Evolutionary conservation across 2,113 vertebrate genomes (phyloP).

Genomic region (Labeo rohita): DNA sequence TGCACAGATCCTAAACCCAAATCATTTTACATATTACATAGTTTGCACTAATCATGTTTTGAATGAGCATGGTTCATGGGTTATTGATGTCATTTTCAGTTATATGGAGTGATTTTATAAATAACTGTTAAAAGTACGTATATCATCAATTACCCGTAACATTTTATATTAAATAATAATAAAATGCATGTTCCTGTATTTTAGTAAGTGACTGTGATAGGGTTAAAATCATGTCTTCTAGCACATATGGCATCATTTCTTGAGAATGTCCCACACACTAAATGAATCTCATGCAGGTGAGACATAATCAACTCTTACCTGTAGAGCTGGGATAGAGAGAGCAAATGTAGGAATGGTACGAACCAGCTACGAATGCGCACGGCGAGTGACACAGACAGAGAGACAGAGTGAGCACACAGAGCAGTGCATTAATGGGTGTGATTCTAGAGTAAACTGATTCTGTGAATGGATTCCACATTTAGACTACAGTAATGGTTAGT

Average conservation of each 20-base stretch:
- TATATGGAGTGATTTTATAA: neutral
- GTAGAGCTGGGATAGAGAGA: slow-evolving; percentile 83
- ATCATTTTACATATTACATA: neutral
- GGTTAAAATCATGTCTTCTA: neutral
- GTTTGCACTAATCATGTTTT: neutral
- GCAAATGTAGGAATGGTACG: slow-evolving; percentile 86
- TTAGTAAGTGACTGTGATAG: neutral
- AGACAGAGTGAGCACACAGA: slow-evolving; percentile 62
- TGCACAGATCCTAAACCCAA: neutral
- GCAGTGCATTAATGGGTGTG: slow-evolving; percentile 51
- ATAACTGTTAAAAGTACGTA: neutral
- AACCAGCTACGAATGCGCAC: slow-evolving; percentile 80
- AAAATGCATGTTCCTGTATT: neutral
- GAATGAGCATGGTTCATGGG: neutral
- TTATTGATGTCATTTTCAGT: neutral
- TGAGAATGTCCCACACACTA: slow-evolving; percentile 24
- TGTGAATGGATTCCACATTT: slow-evolving; percentile 37
- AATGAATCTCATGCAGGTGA: slow-evolving; percentile 45
- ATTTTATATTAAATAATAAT: neutral
- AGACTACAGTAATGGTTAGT: slow-evolving; percentile 4
- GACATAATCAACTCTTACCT: slow-evolving; percentile 79
- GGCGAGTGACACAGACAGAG: slow-evolving; percentile 67
- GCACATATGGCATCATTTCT: slow-evolving; percentile 7
- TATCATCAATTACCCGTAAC: neutral
- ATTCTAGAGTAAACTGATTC: slow-evolving; percentile 13